Percentiles rank a stretch among this genome's conserved stretches.
Conservation (phyloP, 2,888 invertebrate species). For the Tetropium fuscum region DNA sequence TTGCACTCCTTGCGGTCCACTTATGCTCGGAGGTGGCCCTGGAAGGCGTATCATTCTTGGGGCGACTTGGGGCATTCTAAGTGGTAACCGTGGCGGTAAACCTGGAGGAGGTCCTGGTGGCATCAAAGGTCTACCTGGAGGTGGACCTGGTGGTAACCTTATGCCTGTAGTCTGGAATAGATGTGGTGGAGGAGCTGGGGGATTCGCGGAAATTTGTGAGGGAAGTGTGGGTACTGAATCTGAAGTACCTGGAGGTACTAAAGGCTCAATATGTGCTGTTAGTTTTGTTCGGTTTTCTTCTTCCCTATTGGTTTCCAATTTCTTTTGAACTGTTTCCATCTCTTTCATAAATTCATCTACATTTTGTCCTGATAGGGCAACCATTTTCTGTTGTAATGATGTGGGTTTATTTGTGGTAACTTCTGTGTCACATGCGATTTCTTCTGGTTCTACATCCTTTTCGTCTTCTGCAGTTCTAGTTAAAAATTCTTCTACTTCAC, state of each 20-base stretch:
- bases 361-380: conserved; percentile 91
- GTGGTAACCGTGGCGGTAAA: conserved; percentile 70
- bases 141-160: conserved; percentile 68
- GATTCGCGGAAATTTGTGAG: conserved; percentile 56
- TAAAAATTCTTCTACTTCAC: conserved; percentile 68
- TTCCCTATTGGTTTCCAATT: conserved; percentile 68
- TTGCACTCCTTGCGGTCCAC: conserved; percentile 41
- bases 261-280: conserved; percentile 51
- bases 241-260: conserved; percentile 59
- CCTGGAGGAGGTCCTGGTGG: conserved; percentile 72
- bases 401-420: conserved; percentile 71
- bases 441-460: conserved; percentile 50
- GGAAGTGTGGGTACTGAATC: conserved; percentile 54
- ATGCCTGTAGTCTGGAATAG: conserved; percentile 57
- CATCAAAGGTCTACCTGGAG: conserved; percentile 65
- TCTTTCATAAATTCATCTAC: conserved; percentile 94
- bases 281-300: conserved; percentile 46
- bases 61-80: conserved; percentile 67
- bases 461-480: conserved; percentile 50
- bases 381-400: conserved; percentile 86
- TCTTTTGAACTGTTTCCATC: conserved; percentile 88
- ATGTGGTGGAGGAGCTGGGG: conserved; percentile 66
- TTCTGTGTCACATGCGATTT: conserved; percentile 38
- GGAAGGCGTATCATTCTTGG: conserved; percentile 65
- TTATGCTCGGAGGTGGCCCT: conserved; percentile 52